Evolutionary conservation across 2,888 invertebrate species (phyloP).

Genomic region (Cosmia trapezina): DNA sequence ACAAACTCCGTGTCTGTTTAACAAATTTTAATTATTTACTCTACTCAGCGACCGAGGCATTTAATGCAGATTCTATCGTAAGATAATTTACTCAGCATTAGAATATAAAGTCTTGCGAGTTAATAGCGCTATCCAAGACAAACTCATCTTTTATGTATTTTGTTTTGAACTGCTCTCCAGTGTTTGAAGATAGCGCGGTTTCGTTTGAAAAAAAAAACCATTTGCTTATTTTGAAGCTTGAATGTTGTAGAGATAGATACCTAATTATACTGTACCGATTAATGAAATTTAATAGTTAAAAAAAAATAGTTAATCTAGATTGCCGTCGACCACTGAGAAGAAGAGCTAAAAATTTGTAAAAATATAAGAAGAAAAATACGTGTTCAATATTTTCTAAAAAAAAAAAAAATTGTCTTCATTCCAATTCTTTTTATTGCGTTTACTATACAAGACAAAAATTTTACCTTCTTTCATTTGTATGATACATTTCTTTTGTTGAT

Average conservation of each 20-base stretch:
- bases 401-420: too few species aligned
- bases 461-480: background rate
- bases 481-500: background rate
- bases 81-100: constrained; percentile 38
- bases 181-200: too few species aligned
- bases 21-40: constrained; percentile 1
- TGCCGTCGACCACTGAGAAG: too few species aligned
- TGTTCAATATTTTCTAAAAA: too few species aligned
- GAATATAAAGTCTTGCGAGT: constrained; percentile 41
- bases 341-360: too few species aligned
- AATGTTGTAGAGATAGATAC: too few species aligned
- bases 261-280: too few species aligned
- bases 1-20: background rate
- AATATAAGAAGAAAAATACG: too few species aligned
- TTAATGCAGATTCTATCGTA: constrained; percentile 27
- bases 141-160: constrained; percentile 53
- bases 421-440: background rate
- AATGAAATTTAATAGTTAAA: too few species aligned
- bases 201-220: too few species aligned
- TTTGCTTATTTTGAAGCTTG: background rate
- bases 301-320: too few species aligned
- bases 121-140: constrained; percentile 26
- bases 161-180: background rate
- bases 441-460: background rate
- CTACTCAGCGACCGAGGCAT: background rate